Percentiles rank a stretch among this genome's conserved stretches.
These are phyloP conservation scores for Zoanthus gigantus DNA, from an alignment of 92 coral and sea anemone genomes.

Conservation along the genomic window DNA sequence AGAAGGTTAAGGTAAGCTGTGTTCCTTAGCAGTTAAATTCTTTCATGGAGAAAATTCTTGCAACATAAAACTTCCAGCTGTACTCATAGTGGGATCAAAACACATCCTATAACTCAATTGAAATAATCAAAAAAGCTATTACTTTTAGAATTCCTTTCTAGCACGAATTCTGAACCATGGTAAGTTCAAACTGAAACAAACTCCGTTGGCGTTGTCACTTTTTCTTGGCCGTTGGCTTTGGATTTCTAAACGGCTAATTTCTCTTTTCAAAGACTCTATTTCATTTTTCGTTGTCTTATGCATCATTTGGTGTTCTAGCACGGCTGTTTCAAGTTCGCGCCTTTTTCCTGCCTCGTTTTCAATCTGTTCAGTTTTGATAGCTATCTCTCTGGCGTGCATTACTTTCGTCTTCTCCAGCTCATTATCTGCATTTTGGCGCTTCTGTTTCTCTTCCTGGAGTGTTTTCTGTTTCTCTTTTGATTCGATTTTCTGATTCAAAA, in stretches of 20 bases:
- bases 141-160: not conserved
- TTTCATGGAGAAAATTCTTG: not conserved
- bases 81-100: too few relatives aligned
- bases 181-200: slow-evolving; percentile 9
- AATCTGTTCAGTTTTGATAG: slow-evolving; percentile 6
- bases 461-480: not conserved
- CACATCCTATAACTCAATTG: not conserved
- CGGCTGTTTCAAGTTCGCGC: not conserved
- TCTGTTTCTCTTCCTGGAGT: not conserved
- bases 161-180: slow-evolving; percentile 25
- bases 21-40: too few relatives aligned
- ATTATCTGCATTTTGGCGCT: not conserved
- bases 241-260: not conserved
- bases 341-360: not conserved
- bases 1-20: too few relatives aligned
- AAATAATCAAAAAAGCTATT: not conserved
- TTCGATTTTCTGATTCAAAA: not conserved
- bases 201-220: not conserved
- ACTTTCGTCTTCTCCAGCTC: not conserved
- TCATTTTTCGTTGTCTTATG: slow-evolving; percentile 4
- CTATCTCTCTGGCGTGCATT: not conserved
- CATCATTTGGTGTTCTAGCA: not conserved
- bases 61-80: not conserved
- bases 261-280: slow-evolving; percentile 13
- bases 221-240: too few relatives aligned